Evolutionary conservation across 2,888 invertebrate species (phyloP).

Genomic region (Agrochola litura): DNA sequence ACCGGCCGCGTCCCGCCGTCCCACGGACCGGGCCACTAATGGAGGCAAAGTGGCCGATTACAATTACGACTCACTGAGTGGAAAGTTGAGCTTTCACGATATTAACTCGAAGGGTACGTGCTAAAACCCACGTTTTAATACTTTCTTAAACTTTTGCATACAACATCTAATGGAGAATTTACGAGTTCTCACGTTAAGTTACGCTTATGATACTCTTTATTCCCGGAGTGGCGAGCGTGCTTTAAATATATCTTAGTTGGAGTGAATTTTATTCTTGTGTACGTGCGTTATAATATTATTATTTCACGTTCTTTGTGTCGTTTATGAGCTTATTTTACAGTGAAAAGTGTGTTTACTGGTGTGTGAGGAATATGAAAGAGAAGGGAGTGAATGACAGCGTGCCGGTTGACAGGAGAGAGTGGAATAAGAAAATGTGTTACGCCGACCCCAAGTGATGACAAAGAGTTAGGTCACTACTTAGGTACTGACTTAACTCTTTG

Average conservation of each 20-base stretch:
- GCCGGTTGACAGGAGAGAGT: no score
- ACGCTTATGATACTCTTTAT: constrained; percentile 48
- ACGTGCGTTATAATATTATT: constrained; percentile 32
- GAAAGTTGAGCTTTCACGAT: constrained; percentile 79
- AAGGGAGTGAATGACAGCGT: no score
- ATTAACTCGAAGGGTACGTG: constrained; percentile 63
- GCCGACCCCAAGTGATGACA: no score
- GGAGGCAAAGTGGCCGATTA: constrained; percentile 84
- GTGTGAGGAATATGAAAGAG: no score
- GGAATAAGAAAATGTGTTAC: no score
- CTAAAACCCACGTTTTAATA: constrained; percentile 58
- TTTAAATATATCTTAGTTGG: constrained; percentile 38
- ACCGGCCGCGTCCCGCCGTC: constrained; percentile 61
- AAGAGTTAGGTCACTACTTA: not conserved
- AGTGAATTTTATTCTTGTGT: constrained; percentile 31
- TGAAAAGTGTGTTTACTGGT: not conserved
- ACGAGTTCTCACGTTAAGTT: constrained; percentile 55
- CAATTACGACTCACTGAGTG: constrained; percentile 80
- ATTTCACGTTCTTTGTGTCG: constrained; percentile 23
- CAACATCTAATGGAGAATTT: constrained; percentile 60
- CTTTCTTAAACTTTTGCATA: constrained; percentile 61
- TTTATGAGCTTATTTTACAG: constrained; percentile 12
- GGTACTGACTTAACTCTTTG: no score
- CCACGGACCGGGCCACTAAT: constrained; percentile 71
- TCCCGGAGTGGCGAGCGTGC: constrained; percentile 31